These are phyloP conservation scores for Mionectes olivaceus DNA, from an alignment of 2,797 vertebrate genomes.

Conservation along the genomic window DNA sequence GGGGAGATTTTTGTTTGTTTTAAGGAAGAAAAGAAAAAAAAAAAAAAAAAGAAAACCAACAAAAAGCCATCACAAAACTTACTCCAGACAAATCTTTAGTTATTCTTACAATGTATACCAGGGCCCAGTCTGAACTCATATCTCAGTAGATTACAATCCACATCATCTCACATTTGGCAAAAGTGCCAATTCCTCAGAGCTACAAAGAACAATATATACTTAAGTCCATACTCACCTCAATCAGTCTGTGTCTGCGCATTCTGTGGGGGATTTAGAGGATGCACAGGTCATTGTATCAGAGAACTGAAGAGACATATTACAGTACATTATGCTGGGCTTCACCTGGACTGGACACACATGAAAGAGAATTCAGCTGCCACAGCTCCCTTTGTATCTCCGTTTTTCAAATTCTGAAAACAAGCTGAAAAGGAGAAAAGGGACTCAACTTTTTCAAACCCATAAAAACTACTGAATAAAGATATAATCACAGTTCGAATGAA, in stretches of 20 bases:
- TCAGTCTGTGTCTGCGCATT: slow-evolving; percentile 45
- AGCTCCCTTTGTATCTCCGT: slow-evolving; percentile 49
- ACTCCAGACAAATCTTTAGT: slow-evolving; percentile 36
- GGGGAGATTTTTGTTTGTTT: not conserved
- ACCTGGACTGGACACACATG: slow-evolving; percentile 66
- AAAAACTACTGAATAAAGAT: slow-evolving; percentile 34
- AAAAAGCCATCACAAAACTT: not conserved
- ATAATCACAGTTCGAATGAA: slow-evolving; percentile 1
- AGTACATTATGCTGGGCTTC: slow-evolving; percentile 63
- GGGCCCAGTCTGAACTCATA: not conserved
- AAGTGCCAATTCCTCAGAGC: slow-evolving; percentile 45
- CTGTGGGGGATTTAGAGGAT: slow-evolving; percentile 69
- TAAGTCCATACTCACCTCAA: slow-evolving; percentile 60
- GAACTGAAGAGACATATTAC: slow-evolving; percentile 63
- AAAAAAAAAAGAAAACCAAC: not conserved
- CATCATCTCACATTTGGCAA: slow-evolving; percentile 39
- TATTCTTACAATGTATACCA: slow-evolving; percentile 30
- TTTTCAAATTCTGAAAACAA: slow-evolving; percentile 70
- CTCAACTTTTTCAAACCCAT: slow-evolving; percentile 43
- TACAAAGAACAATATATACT: slow-evolving; percentile 62
- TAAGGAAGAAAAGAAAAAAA: not conserved
- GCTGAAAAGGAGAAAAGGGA: slow-evolving; percentile 44
- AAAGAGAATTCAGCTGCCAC: slow-evolving; percentile 68
- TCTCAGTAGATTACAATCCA: slow-evolving; percentile 58
- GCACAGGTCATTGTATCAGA: slow-evolving; percentile 67